These are phyloP conservation scores for Drosophila guanche DNA, from an alignment of 1,140 invertebrate species.

Conservation along the genomic window DNA sequence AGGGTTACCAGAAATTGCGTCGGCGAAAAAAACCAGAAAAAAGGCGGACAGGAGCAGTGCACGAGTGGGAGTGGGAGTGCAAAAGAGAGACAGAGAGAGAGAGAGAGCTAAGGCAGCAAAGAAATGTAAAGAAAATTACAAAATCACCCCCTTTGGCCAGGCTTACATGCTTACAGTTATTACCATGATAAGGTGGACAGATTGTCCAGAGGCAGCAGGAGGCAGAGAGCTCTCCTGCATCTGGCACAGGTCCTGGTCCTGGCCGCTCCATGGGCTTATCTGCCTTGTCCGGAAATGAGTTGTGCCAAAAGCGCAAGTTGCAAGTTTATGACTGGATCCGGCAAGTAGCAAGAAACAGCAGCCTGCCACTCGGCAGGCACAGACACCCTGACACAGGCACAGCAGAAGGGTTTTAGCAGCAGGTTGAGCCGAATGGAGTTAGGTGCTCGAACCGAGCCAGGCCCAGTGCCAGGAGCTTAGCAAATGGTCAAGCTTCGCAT, in stretches of 20 bases:
- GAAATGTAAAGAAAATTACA: constrained; percentile 81
- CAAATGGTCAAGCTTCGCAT: too few relatives aligned
- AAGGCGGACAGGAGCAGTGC: not conserved
- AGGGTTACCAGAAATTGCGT: constrained; percentile 65
- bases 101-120: constrained; percentile 53
- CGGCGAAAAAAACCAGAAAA: constrained; percentile 33
- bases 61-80: not conserved
- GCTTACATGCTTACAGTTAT: constrained; percentile 82
- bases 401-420: too few relatives aligned
- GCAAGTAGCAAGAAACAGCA: too few relatives aligned
- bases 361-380: too few relatives aligned
- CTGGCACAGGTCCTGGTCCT: not conserved
- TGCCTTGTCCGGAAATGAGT: constrained; percentile 67
- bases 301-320: constrained; percentile 61
- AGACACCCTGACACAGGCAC: too few relatives aligned
- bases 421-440: too few relatives aligned
- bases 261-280: constrained; percentile 52
- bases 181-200: constrained; percentile 76
- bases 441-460: too few relatives aligned
- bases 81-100: not conserved
- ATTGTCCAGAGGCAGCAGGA: constrained; percentile 23
- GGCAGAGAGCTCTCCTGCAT: constrained; percentile 13
- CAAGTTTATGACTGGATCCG: constrained; percentile 49
- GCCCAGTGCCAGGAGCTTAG: too few relatives aligned
- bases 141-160: constrained; percentile 80